Conservation (phyloP, 2,888 invertebrate species). For the Microctonus hyperodae region DNA sequence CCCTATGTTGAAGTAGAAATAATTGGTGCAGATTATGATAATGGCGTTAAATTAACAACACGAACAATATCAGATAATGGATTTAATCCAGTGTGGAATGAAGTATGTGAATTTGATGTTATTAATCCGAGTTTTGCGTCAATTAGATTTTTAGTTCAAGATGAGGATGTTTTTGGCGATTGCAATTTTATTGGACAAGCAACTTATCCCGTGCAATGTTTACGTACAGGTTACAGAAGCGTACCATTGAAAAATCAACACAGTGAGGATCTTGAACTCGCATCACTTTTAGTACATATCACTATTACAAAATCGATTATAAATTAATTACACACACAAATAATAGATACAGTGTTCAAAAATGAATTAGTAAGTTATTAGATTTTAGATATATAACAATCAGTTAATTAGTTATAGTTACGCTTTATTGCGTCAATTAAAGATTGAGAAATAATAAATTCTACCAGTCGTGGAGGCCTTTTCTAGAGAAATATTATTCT, state of each 20-base stretch:
- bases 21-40: constrained; percentile 86
- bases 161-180: constrained; percentile 97
- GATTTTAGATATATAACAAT: not conserved
- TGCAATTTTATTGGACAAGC: constrained; percentile 97
- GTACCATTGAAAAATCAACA: constrained; percentile 88
- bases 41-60: constrained; percentile 82
- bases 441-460: not conserved
- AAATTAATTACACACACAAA: constrained; percentile 4
- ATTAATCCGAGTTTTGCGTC: constrained; percentile 84
- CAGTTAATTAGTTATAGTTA: not conserved
- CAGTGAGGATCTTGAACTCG: constrained; percentile 92
- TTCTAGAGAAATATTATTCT: constrained; percentile 7
- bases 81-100: constrained; percentile 92
- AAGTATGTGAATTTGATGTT: constrained; percentile 81
- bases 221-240: constrained; percentile 88
- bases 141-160: constrained; percentile 87
- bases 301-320: constrained; percentile 65
- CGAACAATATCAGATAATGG: constrained; percentile 92
- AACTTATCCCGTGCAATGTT: constrained; percentile 83
- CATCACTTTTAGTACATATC: constrained; percentile 86
- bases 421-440: not conserved
- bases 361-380: not conserved
- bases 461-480: not conserved
- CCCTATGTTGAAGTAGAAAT: constrained; percentile 94
- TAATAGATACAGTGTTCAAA: not conserved